phyloP scores from a whole-genome alignment of 30 jellyfish, hydroid and myxozoan species.

The Nemopilema nomurai region DNA sequence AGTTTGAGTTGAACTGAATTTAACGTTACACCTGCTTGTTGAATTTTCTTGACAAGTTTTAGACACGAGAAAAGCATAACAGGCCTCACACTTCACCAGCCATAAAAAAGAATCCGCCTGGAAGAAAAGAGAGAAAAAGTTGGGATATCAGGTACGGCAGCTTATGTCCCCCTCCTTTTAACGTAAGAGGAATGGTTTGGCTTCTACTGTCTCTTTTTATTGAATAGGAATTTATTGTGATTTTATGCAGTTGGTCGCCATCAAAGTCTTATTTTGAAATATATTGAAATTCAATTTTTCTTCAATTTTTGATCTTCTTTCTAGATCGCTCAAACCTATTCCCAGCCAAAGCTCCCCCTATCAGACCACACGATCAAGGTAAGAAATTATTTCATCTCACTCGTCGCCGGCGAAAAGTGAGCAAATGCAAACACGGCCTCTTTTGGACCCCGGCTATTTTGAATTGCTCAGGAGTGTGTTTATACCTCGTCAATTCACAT shows the following conservation, averaged over 20 bases:
- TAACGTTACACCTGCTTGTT: background rate
- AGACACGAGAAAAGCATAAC: slow-evolving; percentile 9
- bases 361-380: slow-evolving; percentile 39
- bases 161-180: no score
- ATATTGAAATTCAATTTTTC: no score
- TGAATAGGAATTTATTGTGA: no score
- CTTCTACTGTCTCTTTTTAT: no score
- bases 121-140: slow-evolving; percentile 22
- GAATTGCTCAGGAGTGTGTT: no score
- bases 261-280: no score
- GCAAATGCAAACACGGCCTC: background rate
- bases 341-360: slow-evolving; percentile 46
- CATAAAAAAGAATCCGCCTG: background rate
- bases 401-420: no score
- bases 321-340: slow-evolving; percentile 25
- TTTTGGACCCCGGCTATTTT: no score
- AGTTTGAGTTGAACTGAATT: background rate
- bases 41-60: background rate
- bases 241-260: no score
- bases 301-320: background rate
- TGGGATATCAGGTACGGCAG: slow-evolving; percentile 45
- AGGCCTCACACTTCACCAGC: slow-evolving; percentile 57
- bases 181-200: no score
- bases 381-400: no score
- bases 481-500: no score